phyloP scores from a whole-genome alignment of 1,140 invertebrate genomes.

The Apis dorsata region DNA sequence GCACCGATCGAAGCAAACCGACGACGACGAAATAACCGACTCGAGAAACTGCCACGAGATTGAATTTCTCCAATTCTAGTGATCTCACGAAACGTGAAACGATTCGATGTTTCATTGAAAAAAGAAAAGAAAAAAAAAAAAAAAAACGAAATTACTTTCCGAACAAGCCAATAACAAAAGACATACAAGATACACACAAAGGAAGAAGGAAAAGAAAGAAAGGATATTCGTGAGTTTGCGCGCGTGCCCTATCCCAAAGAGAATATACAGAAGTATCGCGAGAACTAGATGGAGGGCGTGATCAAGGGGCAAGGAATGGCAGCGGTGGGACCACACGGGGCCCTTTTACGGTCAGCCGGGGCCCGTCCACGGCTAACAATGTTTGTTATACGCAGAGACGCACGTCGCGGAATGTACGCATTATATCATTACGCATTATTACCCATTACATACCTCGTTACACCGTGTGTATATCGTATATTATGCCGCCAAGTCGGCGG shows the following conservation, averaged over 20 bases:
- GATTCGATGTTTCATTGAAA: too few relatives aligned
- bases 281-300: neutral
- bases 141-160: too few relatives aligned
- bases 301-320: conserved; percentile 26
- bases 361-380: conserved; percentile 55
- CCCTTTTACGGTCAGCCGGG: conserved; percentile 16
- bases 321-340: conserved; percentile 11
- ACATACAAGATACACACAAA: too few relatives aligned
- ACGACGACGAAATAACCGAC: too few relatives aligned
- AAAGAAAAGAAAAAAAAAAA: too few relatives aligned
- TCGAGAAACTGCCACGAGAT: too few relatives aligned
- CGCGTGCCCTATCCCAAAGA: neutral
- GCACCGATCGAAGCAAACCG: too few relatives aligned
- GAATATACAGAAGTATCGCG: neutral
- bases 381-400: conserved; percentile 64
- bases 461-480: conserved; percentile 70
- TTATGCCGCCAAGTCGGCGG: conserved; percentile 56
- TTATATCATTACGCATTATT: conserved; percentile 75
- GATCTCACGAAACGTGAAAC: too few relatives aligned
- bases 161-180: too few relatives aligned
- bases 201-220: too few relatives aligned
- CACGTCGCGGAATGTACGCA: conserved; percentile 67
- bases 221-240: neutral
- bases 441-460: conserved; percentile 75
- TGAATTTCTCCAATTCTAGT: too few relatives aligned